A percentile compares a stretch with the other conserved stretches of the same genome.
These are phyloP conservation scores for Brachyalestes nurse DNA, from an alignment of 2,797 vertebrate genomes.

Conservation along the genomic window DNA sequence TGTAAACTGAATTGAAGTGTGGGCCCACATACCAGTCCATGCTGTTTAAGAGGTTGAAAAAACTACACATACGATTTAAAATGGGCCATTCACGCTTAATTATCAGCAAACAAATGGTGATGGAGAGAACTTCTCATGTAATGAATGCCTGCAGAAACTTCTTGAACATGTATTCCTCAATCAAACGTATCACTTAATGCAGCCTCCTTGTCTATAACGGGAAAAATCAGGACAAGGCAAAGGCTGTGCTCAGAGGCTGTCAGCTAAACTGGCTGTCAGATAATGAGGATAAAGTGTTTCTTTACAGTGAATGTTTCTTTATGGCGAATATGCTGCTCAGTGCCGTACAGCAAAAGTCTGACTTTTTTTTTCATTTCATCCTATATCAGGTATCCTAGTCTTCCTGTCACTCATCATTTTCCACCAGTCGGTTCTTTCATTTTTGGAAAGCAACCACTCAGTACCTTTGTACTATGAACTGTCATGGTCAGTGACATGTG, in stretches of 20 bases:
- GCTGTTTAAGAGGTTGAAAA: too few relatives aligned
- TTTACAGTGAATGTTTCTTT: too few relatives aligned
- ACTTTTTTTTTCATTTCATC: slow-evolving; percentile 2
- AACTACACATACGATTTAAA: neutral
- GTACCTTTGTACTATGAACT: slow-evolving; percentile 82
- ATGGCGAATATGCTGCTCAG: neutral
- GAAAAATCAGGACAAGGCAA: neutral
- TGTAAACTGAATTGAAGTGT: too few relatives aligned
- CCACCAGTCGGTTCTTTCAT: slow-evolving; percentile 81
- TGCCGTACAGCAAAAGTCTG: neutral
- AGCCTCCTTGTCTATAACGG: too few relatives aligned
- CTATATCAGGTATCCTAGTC: slow-evolving; percentile 79
- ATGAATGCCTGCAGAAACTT: too few relatives aligned
- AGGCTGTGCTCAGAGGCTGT: too few relatives aligned
- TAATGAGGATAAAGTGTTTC: too few relatives aligned
- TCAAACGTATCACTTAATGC: too few relatives aligned
- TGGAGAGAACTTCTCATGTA: neutral
- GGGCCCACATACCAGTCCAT: too few relatives aligned
- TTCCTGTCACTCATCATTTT: slow-evolving; percentile 82
- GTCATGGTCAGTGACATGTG: slow-evolving; percentile 86
- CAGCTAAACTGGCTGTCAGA: too few relatives aligned
- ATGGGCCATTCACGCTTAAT: neutral
- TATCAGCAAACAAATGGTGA: neutral
- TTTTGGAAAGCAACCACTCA: slow-evolving; percentile 76
- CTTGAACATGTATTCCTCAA: too few relatives aligned